Base-by-base conservation (phyloP, 1,140 invertebrate species). In the Dreissena rostriformis region DNA sequence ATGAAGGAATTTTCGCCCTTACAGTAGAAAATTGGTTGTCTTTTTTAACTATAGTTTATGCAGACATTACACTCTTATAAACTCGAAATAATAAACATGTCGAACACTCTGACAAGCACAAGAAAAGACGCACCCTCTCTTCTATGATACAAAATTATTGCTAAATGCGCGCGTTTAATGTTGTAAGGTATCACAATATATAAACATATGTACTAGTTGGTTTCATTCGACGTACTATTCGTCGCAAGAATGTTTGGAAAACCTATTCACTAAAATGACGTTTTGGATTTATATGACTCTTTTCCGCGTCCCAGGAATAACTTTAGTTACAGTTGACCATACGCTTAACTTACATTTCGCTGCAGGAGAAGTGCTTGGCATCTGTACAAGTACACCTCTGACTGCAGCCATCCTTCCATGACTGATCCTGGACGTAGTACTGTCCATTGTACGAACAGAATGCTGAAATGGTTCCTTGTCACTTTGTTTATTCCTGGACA, bases 371-470 rank as follows among this genome's bases (percentile, higher is more conserved):
- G 49, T 76, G 67, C 15, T 67, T 26, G 12, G 84, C 88, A 57
- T 89, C 76, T 22, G 55, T 76, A 86, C 88, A 89, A 15, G 53
- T 49, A 74, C 88, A 89, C 17, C 78, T 86, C 52, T 85, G 72
- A 15, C 76, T 81, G 53, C 88, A 89, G 51, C 88, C 88, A 68
- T 87, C 86, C 22, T 86, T 66, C 88, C 88, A 88, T 73, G 82
- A 78, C 80, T 89, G 88, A 65, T 82, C 70, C 73, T 89, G 84
- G 7, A 82, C 74, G 70, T 86, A 89, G 39, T 75, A 28, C 52
- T 80, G 75, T 10, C 85, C 86, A 26, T 86, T 84, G 78, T 86
- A 89, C 63, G 85, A 53, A 80, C 88, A 89, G 28, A 82, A 86
- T 51, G 71, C 88, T 89, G 78, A 8, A 61, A 73, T 2, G 79